Evolutionary conservation across 1,140 invertebrate genomes (phyloP), one percentile per base, ranked within the genome.

Genomic region (Macrotrachela quadricornifera): DNA sequence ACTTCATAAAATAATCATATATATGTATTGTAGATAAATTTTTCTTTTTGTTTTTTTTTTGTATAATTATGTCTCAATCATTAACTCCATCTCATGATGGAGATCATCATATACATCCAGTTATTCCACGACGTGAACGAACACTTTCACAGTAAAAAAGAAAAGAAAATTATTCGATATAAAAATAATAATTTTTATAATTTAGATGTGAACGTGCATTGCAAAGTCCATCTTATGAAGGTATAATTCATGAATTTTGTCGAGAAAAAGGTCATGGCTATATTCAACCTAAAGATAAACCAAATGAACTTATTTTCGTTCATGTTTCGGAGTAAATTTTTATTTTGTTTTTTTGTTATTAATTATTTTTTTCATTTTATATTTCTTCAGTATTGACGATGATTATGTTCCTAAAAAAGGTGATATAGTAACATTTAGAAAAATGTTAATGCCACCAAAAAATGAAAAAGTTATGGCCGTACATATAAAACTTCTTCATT

Each of bases 401-500:
- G 43, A 42, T 43, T 54, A 45, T 45, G 45, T 43, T 11, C 52
- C 52, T 0, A 48, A 54, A 44, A 37, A 41, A 17, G 52, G 52
- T 16, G 52, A 54, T 47, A 43, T 48, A 13, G 52, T 54, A 15
- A 46, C 52, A 6, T 54, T 54, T 30, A 54, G 48, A 48, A 47
- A 48, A 43, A 37, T 40, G 16, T 18, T 48, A 48, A 41, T 48
- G 6, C 52, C 52, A n/a, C 52, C 52, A 14, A 54, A 42, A 18
- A 37, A 15, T 14, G 14, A 49, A 18, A 63, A 46, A 50, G 30
- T 30, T 43, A 43, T 50, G 8, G 83, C 83, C n/a, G 79, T 84
- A 45, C 81, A 85, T 66, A 81, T 84, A 10, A 72, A 78, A 57
- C 83, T 86, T 58, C 74, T 80, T 4, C 77, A 83, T 63, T 72